Evolutionary conservation across 2,113 vertebrate species (phyloP), one percentile per base, ranked within the genome.

Genomic region (Atlantisia rogersi): DNA sequence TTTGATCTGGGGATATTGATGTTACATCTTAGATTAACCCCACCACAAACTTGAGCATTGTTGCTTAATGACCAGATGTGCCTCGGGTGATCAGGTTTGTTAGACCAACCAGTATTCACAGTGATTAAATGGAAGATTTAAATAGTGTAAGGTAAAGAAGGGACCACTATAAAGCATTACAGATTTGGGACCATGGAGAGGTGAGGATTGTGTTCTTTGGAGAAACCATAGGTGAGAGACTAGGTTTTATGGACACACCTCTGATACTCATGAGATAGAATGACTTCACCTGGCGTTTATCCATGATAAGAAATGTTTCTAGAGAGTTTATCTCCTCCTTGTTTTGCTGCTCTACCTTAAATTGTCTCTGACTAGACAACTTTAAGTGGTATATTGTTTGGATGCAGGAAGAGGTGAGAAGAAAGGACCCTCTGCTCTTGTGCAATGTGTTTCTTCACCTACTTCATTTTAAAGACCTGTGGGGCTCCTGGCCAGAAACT

Each of bases 41-140:
- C 44, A 26, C 15, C 0, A 1, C 67, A 70, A 60, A 21, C 0
- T 0, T 0, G 0, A 62, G 28, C 32, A 32, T 52, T 0, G 1
- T 7, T 32, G 9, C 32, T 53, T 26, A 55, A 55, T 44, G 58
- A 37, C 28, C 20, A 24, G 10, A 8, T 28, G 9, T 1, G 3
- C 10, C 13, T 62, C 37, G 19, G 22, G 19, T 50, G 39, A 44
- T 82, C 7, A 52, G 53, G 39, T 53, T 42, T 37, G 56, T 31
- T n/a, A 74, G 62, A 42, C 42, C 28, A 65, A 31, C 24, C 9
- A 21, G 25, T 69, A 10, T 68, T 50, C 28, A 21, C 0, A 2
- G 60, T 63, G 53, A 69, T 73, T 55, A 65, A 37, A 21, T 32
- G 10, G 39, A 44, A 31, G 13, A 6, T 39, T 44, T 62, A 8